Evolutionary conservation across 2,888 invertebrate species (phyloP), one percentile per base, ranked within the genome.

Genomic region (Nesidiocoris tenuis): DNA sequence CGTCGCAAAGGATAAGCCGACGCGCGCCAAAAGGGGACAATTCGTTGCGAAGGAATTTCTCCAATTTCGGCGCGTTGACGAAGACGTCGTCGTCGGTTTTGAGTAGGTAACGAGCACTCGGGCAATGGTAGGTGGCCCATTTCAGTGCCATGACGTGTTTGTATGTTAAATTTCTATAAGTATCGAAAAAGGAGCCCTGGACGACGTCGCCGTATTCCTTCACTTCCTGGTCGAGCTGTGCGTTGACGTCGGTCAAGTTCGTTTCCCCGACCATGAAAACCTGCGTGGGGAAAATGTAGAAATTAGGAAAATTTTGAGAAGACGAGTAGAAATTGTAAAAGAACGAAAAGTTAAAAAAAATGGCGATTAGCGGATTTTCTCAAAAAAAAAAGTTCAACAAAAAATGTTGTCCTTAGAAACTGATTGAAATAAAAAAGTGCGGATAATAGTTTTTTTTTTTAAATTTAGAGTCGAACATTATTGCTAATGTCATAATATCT

Each of bases 91-190:
- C 86, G 80, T 86, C 85, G 78, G 84, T 82, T 81, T 86, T 86
- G 79, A 86, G 82, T 80, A 85, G 81, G 81, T 85, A 86, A 80
- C 70, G 59, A 12, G 90, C 91, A 55, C 85, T 84, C 0, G 88
- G 86, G 82, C 94, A 94, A 81, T 90, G 87, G 80, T 89, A 89
- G 0, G 87, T 84, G 19, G 90, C 88, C 90, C 93, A 94, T 82
- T 93, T 92, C 61, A 94, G 85, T 0, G 90, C 91, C 88, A 92
- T 92, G 3, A 91, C 89, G 82, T 94, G 93, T 82, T 94, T 94
- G 81, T 93, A 91, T 0, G 94, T 94, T 84, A 94, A 87, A 83
- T 94, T 94, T 67, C 89, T 86, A 81, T 94, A 94, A 0, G 89
- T 87, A 84, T 94, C 94, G 57, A 86, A 79, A 81, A 93, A 94